Base-by-base conservation (phyloP, 2,888 invertebrate species). In the Ochropleura leucogaster region DNA sequence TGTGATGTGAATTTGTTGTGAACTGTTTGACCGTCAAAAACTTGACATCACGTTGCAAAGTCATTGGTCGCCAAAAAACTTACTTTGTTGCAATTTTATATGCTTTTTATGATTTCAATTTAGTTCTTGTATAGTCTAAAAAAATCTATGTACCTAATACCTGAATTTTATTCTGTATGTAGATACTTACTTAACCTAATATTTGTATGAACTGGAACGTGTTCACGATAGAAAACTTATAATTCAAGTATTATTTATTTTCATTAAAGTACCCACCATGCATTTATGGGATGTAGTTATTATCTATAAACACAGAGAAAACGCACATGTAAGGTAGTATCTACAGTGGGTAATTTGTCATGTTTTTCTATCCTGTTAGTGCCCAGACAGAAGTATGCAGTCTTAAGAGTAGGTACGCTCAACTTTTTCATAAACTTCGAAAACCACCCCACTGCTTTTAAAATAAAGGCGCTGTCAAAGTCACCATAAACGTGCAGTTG, bases 351-450 rank as follows among this genome's bases (percentile, higher is more conserved):
- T 44, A 60, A 20, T 63, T 4, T 68, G 46, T 46, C 66, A 40
- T 72, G 84, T 82, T 76, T 80, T 83, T 76, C 74, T 74, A 42
- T 71, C 47, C 51, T 55, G 75, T 83, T 72, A 46, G n/a, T 68
- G 18, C 44, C 18, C 20, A 60, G 40, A 49, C 40, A 70, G 47
- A 77, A 66, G 72, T 75, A 87, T 79, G 79, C 78, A 68, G 73
- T 74, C 59, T 62, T 80, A 78, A 78, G 72, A 83, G 70, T 64
- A 70, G 66, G 79, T 84, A 76, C 30, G 40, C 7, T 72, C 55
- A 55, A 49, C n/a, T 16, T 7, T 44, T 20, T 7, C 46, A 12
- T 44, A 16, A 44, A 63, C 4, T 46, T 20, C 18, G 12, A 79
- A 46, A 55, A 44, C 6, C 18, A 14, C 14, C 8, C 18, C 49